Evolutionary conservation across 2,113 vertebrate species (phyloP).

Genomic region (Harpagus bidentatus): DNA sequence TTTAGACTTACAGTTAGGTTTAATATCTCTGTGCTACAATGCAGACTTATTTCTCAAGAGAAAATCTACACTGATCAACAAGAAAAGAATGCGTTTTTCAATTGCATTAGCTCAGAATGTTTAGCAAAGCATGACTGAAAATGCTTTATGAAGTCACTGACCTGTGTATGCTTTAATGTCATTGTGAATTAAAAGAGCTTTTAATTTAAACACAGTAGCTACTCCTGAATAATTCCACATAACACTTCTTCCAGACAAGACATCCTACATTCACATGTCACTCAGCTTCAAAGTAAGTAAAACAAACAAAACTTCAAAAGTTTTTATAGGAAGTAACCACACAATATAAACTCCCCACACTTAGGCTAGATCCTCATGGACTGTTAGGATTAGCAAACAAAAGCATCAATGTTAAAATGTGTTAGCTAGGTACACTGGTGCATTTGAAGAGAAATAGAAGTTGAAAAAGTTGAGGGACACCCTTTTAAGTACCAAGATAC

Average conservation of each 20-base stretch:
- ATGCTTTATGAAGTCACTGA: not conserved
- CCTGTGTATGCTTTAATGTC: not conserved
- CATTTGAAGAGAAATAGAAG: not conserved
- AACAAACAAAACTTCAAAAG: not conserved
- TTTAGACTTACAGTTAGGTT: not conserved
- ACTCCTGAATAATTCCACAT: not conserved
- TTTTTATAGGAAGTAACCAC: not conserved
- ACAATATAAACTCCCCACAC: not conserved
- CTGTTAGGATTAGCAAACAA: not conserved
- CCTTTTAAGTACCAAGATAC: not conserved
- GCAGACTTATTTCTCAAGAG: not conserved
- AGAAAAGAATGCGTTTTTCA: not conserved
- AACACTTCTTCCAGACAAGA: not conserved
- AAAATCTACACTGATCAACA: not conserved
- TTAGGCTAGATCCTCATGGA: not conserved
- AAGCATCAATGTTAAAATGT: not conserved
- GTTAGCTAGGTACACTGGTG: not conserved
- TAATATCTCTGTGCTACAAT: not conserved
- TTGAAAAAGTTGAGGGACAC: not conserved
- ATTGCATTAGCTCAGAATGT: not conserved
- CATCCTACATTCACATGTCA: not conserved
- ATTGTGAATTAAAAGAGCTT: not conserved
- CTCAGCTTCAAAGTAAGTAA: not conserved
- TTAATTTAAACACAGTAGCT: not conserved
- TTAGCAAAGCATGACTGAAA: not conserved